Base-by-base conservation (phyloP, 1,140 invertebrate species). In the Scaptomyza pallida region DNA sequence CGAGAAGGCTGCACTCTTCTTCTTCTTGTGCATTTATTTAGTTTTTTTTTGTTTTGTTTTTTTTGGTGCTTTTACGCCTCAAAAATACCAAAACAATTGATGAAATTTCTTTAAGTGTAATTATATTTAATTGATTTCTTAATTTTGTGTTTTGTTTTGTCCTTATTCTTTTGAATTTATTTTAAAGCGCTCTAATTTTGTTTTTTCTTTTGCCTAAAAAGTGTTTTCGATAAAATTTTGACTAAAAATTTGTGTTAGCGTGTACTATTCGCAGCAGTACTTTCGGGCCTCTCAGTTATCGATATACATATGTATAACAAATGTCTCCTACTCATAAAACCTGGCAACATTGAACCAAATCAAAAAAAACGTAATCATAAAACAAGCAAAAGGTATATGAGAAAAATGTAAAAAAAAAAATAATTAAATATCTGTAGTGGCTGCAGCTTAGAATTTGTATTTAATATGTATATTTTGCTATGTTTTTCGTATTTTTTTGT, bases 211-310 rank as follows among this genome's bases (percentile, higher is more conserved):
- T 68, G 72, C 55, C 61, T 64, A 64, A 64, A 64, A 64, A 79
- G 71, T 81, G 54, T 78, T 68, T 54, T 47, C 60, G 40, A 57
- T 79, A 85, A 85, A 82, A 83, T 83, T 83, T 83, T 64, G 62
- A 83, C 79, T 83, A 86, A 88, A 86, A 86, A 86, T 86, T 86
- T 86, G 54, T 71, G 57, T 86, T 81, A 86, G 75, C 75, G 78
- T 59, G 55, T 50, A 54, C 62, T 73, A 82, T 43, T 61, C 77
- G 64, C 57, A 73, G 71, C 65, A 52, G 56, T 76, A 70, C 47
- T 45, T 75, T 64, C 21, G 55, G 43, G 61, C 60, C 48, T 33
- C 35, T 37, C 40, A 30, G 9, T 37, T 52, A 21, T 30, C 12
- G 10, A 56, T 17, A 56, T 10, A 50, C 13, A 43, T 26, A 23